These are phyloP conservation scores for Ridgeia piscesae DNA, from an alignment of 1,140 invertebrate species.

Conservation along the genomic window DNA sequence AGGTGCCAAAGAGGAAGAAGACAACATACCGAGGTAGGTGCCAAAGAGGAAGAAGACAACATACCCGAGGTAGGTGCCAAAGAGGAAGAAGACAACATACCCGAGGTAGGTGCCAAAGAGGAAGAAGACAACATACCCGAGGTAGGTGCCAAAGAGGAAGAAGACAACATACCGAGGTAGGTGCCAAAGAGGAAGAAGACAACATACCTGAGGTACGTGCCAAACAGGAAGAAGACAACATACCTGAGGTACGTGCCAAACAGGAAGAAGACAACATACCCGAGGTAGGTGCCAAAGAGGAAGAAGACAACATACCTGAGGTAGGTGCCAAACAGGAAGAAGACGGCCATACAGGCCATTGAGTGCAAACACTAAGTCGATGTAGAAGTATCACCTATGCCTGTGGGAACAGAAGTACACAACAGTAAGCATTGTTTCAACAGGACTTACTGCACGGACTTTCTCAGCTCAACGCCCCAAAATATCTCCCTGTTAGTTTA, in stretches of 20 bases:
- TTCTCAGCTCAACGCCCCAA: too few relatives aligned
- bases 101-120: conserved; percentile 65
- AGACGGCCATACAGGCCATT: conserved; percentile 66
- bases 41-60: conserved; percentile 67
- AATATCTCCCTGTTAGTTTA: too few relatives aligned
- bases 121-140: conserved; percentile 66
- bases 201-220: conserved; percentile 61
- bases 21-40: conserved; percentile 60
- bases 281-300: conserved; percentile 64
- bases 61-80: conserved; percentile 63
- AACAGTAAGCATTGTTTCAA: background rate
- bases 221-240: conserved; percentile 67
- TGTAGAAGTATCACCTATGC: conserved; percentile 78
- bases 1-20: conserved; percentile 67
- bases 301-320: conserved; percentile 66
- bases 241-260: conserved; percentile 65
- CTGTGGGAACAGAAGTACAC: conserved; percentile 40
- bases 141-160: conserved; percentile 66
- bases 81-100: conserved; percentile 66
- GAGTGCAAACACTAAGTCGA: conserved; percentile 69
- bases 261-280: conserved; percentile 65
- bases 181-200: conserved; percentile 68
- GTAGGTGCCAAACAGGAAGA: conserved; percentile 68
- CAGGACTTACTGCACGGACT: background rate
- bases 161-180: conserved; percentile 62